Conservation (phyloP, 2,113 vertebrate genomes). For the Potamarius usumacintae region DNA sequence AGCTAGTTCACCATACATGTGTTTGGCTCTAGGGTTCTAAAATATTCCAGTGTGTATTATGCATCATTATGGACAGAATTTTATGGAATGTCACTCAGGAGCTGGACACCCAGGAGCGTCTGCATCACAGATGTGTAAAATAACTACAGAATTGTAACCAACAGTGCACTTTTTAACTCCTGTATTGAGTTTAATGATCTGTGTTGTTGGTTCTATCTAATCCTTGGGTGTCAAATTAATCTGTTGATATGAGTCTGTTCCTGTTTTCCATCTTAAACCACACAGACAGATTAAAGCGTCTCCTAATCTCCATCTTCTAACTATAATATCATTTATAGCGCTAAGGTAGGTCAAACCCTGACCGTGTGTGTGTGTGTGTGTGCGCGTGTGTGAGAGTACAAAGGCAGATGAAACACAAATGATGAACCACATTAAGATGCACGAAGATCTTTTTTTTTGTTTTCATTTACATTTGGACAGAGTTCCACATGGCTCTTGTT, state of each 20-base stretch:
- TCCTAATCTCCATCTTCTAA: slow-evolving; percentile 1
- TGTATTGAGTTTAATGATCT: neutral
- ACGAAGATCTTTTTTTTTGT: neutral
- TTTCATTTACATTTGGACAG: neutral
- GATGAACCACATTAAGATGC: neutral
- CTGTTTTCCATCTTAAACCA: neutral
- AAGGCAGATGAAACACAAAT: neutral
- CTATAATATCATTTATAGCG: neutral
- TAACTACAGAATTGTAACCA: neutral
- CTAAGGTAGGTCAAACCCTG: neutral
- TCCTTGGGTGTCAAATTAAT: neutral
- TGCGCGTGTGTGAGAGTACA: neutral
- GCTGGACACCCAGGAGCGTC: neutral
- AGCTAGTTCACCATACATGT: neutral
- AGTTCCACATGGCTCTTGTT: neutral
- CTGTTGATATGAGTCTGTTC: neutral
- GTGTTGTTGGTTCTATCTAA: neutral
- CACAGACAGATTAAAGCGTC: neutral
- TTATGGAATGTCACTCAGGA: neutral
- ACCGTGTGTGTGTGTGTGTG: neutral
- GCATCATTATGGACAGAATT: neutral
- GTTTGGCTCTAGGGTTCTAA: neutral
- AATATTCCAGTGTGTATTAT: neutral
- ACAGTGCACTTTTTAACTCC: no score
- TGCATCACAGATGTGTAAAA: neutral